Percentiles rank a stretch among this genome's conserved stretches.
phyloP scores from a whole-genome alignment of 2,888 invertebrate species.

The Pantelozetes paolii region DNA sequence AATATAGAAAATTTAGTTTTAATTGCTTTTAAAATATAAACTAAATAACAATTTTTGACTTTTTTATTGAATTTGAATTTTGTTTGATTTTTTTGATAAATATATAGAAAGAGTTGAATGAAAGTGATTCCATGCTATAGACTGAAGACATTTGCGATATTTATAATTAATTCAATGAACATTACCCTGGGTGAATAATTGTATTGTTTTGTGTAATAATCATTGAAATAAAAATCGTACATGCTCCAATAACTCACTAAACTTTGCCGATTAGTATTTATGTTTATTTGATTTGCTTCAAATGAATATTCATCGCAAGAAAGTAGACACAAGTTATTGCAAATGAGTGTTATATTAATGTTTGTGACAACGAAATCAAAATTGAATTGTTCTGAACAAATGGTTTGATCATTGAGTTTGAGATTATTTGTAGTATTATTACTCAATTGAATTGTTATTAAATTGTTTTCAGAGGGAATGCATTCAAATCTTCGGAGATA shows the following conservation, averaged over 20 bases:
- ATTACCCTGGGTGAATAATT: not conserved
- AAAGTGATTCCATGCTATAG: not conserved
- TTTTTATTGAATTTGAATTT: not conserved
- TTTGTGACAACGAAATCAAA: no score
- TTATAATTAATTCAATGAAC: not conserved
- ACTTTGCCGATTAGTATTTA: no score
- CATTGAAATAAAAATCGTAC: not conserved
- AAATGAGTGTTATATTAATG: no score
- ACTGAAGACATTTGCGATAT: not conserved
- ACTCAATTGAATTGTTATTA: not conserved
- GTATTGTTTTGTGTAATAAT: no score
- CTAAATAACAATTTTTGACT: not conserved
- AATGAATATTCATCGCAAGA: no score
- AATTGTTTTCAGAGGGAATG: not conserved
- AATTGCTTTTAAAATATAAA: not conserved
- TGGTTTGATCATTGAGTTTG: no score
- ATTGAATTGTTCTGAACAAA: no score
- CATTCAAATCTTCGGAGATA: not conserved
- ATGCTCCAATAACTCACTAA: not conserved
- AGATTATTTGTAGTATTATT: no score
- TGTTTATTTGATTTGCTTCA: no score
- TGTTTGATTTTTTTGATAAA: not conserved
- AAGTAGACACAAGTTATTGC: no score
- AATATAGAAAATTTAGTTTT: no score
- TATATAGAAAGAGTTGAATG: not conserved